These are phyloP conservation scores for Actinia equina DNA, from an alignment of 64 coral and sea anemone species.

Conservation along the genomic window DNA sequence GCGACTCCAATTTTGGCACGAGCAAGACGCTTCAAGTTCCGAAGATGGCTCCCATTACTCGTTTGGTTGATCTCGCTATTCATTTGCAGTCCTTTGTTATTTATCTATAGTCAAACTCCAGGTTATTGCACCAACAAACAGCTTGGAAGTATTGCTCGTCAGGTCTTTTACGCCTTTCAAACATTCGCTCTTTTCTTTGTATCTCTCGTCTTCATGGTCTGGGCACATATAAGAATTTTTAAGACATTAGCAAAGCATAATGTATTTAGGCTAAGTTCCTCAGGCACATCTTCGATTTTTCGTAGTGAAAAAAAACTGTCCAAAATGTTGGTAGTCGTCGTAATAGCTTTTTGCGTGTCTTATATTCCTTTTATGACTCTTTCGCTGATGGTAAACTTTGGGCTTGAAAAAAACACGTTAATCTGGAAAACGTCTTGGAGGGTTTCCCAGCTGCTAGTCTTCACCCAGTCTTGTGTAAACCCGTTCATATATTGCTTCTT, in stretches of 20 bases:
- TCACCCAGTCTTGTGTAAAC: constrained; percentile 1
- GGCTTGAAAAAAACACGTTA: not conserved
- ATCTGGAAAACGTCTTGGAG: not conserved
- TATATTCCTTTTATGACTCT: not conserved
- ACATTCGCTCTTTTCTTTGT: constrained; percentile 47
- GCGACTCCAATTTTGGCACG: constrained; percentile 65
- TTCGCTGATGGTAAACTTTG: constrained; percentile 1
- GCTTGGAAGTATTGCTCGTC: constrained; percentile 40
- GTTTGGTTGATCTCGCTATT: constrained; percentile 55
- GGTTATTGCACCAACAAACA: constrained; percentile 37
- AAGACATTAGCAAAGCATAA: constrained; percentile 34
- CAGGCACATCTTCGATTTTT: not conserved
- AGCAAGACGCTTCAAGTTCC: not conserved
- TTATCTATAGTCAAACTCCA: constrained; percentile 30
- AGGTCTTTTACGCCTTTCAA: constrained; percentile 73
- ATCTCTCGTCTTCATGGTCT: constrained; percentile 54
- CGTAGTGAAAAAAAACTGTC: constrained; percentile 17
- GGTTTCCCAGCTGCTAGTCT: not conserved
- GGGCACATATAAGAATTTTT: constrained; percentile 63
- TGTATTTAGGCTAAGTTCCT: not conserved
- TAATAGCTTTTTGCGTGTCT: constrained; percentile 4
- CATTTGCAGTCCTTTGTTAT: constrained; percentile 44
- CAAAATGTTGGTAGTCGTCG: not conserved
- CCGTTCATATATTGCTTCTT: constrained; percentile 38
- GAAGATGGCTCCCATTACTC: constrained; percentile 11